Evolutionary conservation across 1,140 invertebrate species (phyloP), one percentile per base, ranked within the genome.

Genomic region (Phymastichus coffea): DNA sequence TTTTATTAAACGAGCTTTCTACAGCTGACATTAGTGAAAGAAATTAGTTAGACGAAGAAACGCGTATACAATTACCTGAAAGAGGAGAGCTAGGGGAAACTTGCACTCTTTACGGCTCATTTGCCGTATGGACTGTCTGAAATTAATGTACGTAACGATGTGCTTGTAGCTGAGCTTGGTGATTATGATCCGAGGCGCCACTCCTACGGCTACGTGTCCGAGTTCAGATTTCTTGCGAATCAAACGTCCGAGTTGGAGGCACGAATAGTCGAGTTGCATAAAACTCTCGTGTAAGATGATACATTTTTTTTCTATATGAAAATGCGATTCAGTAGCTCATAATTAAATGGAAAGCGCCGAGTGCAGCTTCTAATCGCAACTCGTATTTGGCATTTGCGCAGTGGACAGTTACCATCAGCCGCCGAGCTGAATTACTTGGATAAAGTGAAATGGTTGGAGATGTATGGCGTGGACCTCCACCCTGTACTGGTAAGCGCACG

Each of bases 151-250:
- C 14, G 15, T 26, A 52, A 46, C 46, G 46, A 61, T 63, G 57
- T 30, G 47, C 72, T 82, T 86, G 51, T 82, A 98, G 96, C 97
- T 66, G 97, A 99, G 83, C 83, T 98, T 38, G 97, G 97, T 3
- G 97, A 99, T 82, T 99, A 94, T 80, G 96, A 99, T 79, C 86
- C 88, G 20, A 81, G 91, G 56, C 82, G 92, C 22, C 97, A 99
- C 77, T 88, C 89, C 2, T 85, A 88, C 10, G 94, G 93, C 19
- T 97, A 97, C 74, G 90, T 98, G 25, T 98, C 95, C 1, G 96
- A 99, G 84, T 99, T 99, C 81, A 87, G 94, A 49, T 93, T 99
- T 75, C 82, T 98, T 55, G 87, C 94, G 17, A 93, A 95, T 79
- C 95, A 98, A 79, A 93, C 92, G 26, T 87, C 92, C 33, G 92